These are phyloP conservation scores for Saturnia pavonia DNA, from an alignment of 2,888 invertebrate species.

Conservation along the genomic window DNA sequence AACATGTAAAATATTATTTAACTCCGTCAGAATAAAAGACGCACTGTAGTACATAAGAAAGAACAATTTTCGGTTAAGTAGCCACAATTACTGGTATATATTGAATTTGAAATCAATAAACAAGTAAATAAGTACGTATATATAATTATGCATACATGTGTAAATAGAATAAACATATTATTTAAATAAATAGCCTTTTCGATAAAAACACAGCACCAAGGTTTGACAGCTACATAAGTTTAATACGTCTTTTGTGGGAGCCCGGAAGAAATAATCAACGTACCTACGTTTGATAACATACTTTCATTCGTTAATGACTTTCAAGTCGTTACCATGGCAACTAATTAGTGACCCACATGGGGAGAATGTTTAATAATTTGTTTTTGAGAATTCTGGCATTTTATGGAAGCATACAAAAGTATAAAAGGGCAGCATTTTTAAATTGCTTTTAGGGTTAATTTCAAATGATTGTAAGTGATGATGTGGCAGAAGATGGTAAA, in stretches of 20 bases:
- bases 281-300: conserved; percentile 34
- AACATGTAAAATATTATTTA: no score
- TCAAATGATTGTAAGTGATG: no score
- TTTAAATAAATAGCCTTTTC: neutral
- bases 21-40: no score
- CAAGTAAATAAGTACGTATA: no score
- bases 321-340: conserved; percentile 23
- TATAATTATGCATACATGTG: no score
- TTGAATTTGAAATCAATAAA: no score
- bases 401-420: neutral
- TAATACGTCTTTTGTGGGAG: conserved; percentile 28
- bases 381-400: neutral
- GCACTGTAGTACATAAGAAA: no score
- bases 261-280: conserved; percentile 40
- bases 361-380: neutral
- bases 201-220: neutral
- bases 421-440: neutral
- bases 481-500: no score
- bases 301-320: conserved; percentile 35
- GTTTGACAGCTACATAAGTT: conserved; percentile 24
- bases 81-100: no score
- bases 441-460: neutral
- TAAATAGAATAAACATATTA: no score
- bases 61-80: no score
- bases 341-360: conserved; percentile 7